phyloP scores from a whole-genome alignment of 1,140 invertebrate genomes.

The Homalodisca vitripennis region DNA sequence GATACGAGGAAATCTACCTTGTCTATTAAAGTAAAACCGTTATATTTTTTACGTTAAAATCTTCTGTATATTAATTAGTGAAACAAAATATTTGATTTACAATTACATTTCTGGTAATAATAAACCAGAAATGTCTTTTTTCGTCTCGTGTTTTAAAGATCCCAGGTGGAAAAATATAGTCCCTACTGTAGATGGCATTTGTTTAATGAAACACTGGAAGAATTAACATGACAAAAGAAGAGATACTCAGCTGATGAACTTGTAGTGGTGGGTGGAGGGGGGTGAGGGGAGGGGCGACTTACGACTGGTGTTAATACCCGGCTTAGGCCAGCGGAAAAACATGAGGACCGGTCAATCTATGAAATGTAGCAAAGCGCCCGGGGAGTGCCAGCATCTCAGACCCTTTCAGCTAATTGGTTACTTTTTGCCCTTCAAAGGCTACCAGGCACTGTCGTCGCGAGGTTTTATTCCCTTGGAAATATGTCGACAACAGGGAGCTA shows the following conservation, averaged over 20 bases:
- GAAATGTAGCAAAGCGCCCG: conserved; percentile 8
- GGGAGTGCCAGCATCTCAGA: not conserved
- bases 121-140: too few relatives aligned
- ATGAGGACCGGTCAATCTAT: conserved; percentile 9
- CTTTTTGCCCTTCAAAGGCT: not conserved
- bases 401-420: conserved; percentile 13
- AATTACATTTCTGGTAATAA: too few relatives aligned
- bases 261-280: not conserved
- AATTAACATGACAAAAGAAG: not conserved
- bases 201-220: not conserved
- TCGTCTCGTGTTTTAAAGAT: too few relatives aligned
- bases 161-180: too few relatives aligned
- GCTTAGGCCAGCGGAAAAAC: conserved; percentile 4
- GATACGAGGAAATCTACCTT: too few relatives aligned
- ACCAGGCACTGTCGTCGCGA: too few relatives aligned
- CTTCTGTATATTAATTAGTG: too few relatives aligned
- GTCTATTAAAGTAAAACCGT: too few relatives aligned
- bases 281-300: not conserved
- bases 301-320: not conserved
- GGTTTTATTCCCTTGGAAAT: conserved; percentile 14
- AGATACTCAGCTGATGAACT: conserved; percentile 3
- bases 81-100: too few relatives aligned
- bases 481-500: too few relatives aligned
- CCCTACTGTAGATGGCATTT: too few relatives aligned
- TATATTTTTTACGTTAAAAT: too few relatives aligned